Percentiles rank a stretch among this genome's conserved stretches.
Evolutionary conservation across 2,888 invertebrate genomes (phyloP).

Genomic region (Dorcus parallelipipedus): DNA sequence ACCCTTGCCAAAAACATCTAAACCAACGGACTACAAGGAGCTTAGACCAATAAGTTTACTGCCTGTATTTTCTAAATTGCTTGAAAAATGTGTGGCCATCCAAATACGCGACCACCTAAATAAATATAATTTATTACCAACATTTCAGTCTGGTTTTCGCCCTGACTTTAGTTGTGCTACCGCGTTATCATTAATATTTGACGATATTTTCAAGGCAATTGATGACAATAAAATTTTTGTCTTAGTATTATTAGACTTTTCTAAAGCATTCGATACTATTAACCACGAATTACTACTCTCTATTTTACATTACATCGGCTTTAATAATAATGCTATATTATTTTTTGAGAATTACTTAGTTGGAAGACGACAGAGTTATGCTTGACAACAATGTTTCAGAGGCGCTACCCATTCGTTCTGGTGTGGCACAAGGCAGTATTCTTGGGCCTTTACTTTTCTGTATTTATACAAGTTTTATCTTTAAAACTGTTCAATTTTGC

Average conservation of each 20-base stretch:
- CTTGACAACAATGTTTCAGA: not conserved
- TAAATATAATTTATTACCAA: no score
- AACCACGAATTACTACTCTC: not conserved
- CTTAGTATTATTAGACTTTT: constrained; percentile 1
- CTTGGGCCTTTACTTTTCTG: not conserved
- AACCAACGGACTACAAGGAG: no score
- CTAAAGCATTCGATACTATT: constrained; percentile 1
- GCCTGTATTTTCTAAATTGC: no score
- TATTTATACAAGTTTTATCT: not conserved
- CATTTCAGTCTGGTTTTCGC: no score
- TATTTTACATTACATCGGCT: not conserved
- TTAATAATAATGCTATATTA: not conserved
- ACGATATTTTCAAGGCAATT: not conserved
- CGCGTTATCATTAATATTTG: not conserved
- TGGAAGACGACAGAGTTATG: not conserved
- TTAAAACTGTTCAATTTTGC: not conserved
- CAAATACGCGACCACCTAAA: no score
- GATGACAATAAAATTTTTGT: not conserved
- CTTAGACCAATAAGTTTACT: no score
- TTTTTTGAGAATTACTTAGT: not conserved
- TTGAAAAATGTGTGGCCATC: no score
- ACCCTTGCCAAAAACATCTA: no score
- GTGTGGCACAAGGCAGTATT: not conserved
- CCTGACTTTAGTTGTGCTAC: not conserved
- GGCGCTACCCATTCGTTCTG: not conserved